phyloP scores from a whole-genome alignment of 2,888 invertebrate species.

The Pachliopta kotzebuea region DNA sequence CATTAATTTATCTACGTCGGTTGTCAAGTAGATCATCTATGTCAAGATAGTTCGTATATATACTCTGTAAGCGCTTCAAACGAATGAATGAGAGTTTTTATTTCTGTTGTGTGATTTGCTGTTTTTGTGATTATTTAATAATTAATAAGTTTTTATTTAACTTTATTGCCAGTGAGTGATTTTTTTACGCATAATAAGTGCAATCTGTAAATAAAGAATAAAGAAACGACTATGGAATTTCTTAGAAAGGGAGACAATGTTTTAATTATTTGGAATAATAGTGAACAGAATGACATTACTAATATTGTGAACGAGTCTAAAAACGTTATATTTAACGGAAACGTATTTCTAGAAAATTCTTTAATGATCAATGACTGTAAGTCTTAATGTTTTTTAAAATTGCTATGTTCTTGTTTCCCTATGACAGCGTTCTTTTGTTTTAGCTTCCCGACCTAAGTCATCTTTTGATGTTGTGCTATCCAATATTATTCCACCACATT shows the following conservation, averaged over 20 bases:
- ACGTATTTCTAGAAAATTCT: slow-evolving; percentile 81
- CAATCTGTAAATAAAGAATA: background rate
- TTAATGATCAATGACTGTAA: slow-evolving; percentile 81
- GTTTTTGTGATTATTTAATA: no score
- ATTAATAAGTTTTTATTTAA: no score
- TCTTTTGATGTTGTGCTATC: slow-evolving; percentile 82
- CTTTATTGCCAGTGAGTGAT: no score
- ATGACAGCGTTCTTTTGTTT: slow-evolving; percentile 30
- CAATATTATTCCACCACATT: slow-evolving; percentile 66
- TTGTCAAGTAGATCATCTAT: no score
- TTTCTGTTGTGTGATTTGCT: no score
- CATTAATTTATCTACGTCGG: no score
- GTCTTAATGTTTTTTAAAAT: slow-evolving; percentile 37
- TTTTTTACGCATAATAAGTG: no score
- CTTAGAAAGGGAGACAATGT: slow-evolving; percentile 67
- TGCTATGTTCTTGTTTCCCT: background rate
- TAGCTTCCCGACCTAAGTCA: slow-evolving; percentile 80
- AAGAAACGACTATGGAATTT: slow-evolving; percentile 48
- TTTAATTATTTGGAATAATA: slow-evolving; percentile 80
- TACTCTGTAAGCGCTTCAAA: no score
- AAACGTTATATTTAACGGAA: slow-evolving; percentile 62
- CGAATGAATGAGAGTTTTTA: no score
- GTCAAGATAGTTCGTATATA: no score
- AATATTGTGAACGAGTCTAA: slow-evolving; percentile 76
- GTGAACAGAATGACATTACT: slow-evolving; percentile 69